A percentile compares a stretch with the other conserved stretches of the same genome.
Conservation (phyloP, 2,797 vertebrate genomes). For the Sebastolobus alascanus region DNA sequence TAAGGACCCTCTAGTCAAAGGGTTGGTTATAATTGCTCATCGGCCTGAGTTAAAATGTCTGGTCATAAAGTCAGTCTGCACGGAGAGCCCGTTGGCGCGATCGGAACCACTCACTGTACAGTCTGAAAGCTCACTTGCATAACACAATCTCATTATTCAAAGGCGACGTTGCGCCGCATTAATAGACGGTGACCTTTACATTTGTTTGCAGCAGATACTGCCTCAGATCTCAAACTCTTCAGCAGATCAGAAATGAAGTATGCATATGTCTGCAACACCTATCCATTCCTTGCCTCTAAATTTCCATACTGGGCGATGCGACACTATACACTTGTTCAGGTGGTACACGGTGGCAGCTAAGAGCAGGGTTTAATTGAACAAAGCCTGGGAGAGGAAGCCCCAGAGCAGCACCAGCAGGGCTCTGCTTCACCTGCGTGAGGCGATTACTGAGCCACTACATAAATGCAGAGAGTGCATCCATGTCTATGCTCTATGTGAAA, state of each 20-base stretch:
- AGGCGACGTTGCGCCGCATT: constrained; percentile 32
- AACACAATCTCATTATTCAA: constrained; percentile 63
- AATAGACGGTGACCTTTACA: constrained; percentile 67
- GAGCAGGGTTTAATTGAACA: constrained; percentile 66
- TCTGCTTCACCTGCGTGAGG: constrained; percentile 51
- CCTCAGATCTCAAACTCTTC: constrained; percentile 29
- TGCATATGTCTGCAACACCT: neutral
- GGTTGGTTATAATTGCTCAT: constrained; percentile 55
- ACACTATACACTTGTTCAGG: constrained; percentile 25
- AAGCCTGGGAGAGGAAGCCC: constrained; percentile 45
- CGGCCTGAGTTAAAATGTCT: constrained; percentile 54
- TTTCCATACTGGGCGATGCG: constrained; percentile 4
- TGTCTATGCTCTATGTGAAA: constrained; percentile 54
- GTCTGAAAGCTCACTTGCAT: constrained; percentile 53
- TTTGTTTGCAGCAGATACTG: constrained; percentile 56
- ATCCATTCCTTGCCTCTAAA: constrained; percentile 1
- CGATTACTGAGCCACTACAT: constrained; percentile 52
- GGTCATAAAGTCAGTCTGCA: constrained; percentile 42
- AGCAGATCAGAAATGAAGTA: constrained; percentile 27
- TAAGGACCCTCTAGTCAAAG: constrained; percentile 38
- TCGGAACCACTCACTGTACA: constrained; percentile 34
- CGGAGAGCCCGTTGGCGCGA: constrained; percentile 23
- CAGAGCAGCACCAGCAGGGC: constrained; percentile 33
- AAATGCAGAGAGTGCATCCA: constrained; percentile 47
- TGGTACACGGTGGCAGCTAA: constrained; percentile 23